Evolutionary conservation across 1,140 invertebrate genomes (phyloP).

Genomic region (Heliconius eleuchia): DNA sequence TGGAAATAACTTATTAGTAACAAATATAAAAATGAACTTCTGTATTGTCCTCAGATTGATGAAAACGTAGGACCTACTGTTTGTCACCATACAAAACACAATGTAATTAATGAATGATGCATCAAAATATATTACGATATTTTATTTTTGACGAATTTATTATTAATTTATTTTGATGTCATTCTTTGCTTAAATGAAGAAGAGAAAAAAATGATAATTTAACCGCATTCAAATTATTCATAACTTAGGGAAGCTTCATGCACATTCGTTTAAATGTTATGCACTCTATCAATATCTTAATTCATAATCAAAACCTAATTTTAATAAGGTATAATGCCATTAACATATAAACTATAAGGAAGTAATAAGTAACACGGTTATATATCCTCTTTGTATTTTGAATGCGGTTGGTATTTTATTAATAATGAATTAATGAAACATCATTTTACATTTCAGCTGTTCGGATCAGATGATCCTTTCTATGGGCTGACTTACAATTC

Average conservation of each 20-base stretch:
- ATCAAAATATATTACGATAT: constrained; percentile 12
- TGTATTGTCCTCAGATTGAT: constrained; percentile 43
- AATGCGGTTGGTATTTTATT: constrained; percentile 13
- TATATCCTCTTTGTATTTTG: not conserved
- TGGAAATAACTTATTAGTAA: constrained; percentile 8
- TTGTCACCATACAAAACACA: constrained; percentile 38
- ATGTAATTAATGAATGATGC: constrained; percentile 36
- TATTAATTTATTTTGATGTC: constrained; percentile 4
- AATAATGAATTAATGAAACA: not conserved
- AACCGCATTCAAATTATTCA: constrained; percentile 16
- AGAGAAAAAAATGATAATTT: constrained; percentile 5
- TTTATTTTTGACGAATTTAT: not conserved
- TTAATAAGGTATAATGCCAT: not conserved
- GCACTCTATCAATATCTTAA: not conserved
- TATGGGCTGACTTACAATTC: constrained; percentile 73
- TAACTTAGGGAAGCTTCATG: not conserved
- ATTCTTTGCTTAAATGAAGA: not conserved
- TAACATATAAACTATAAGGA: not conserved
- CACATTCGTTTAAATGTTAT: not conserved
- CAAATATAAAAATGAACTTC: constrained; percentile 30
- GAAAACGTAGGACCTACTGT: constrained; percentile 39
- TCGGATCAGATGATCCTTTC: constrained; percentile 78
- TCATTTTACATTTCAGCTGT: constrained; percentile 63
- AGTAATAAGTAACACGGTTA: not conserved
- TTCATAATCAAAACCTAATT: not conserved